Conservation (phyloP, 53 echinoderm and acorn worm species). For the Patiria pectinifera region DNA sequence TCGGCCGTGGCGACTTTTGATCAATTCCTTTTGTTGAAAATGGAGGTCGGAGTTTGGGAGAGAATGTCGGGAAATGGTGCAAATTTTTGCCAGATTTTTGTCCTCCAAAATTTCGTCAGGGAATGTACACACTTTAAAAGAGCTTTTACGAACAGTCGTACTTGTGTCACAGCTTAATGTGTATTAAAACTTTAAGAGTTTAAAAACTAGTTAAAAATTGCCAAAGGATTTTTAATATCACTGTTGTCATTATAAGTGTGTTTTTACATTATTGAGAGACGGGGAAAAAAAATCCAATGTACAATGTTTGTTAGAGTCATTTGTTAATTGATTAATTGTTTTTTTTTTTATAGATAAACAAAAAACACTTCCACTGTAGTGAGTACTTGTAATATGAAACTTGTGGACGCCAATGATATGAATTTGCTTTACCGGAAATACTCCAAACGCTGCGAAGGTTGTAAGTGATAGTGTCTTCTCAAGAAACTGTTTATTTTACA, state of each 20-base stretch:
- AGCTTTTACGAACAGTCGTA: neutral
- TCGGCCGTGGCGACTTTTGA: too few species aligned
- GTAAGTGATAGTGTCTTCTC: neutral
- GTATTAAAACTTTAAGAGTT: neutral
- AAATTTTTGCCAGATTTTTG: neutral
- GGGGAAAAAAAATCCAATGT: neutral
- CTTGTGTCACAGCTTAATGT: neutral
- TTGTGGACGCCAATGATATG: neutral
- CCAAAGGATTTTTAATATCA: conserved; percentile 51
- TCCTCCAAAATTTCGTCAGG: conserved; percentile 18
- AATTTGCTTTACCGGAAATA: neutral
- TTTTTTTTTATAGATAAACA: conserved; percentile 1
- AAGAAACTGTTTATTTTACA: neutral
- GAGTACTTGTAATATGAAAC: conserved; percentile 16
- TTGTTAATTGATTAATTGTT: conserved; percentile 18
- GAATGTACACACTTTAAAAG: conserved; percentile 11
- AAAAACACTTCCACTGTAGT: neutral
- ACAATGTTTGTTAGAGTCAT: neutral
- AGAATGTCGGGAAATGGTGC: neutral
- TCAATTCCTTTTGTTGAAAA: neutral
- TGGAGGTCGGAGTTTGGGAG: neutral
- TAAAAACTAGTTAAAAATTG: neutral
- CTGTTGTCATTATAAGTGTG: conserved; percentile 45
- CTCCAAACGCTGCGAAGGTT: neutral
- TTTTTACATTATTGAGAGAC: conserved; percentile 44